Base-by-base conservation (phyloP, 2,888 invertebrate species). In the Drosophila meridionalis region DNA sequence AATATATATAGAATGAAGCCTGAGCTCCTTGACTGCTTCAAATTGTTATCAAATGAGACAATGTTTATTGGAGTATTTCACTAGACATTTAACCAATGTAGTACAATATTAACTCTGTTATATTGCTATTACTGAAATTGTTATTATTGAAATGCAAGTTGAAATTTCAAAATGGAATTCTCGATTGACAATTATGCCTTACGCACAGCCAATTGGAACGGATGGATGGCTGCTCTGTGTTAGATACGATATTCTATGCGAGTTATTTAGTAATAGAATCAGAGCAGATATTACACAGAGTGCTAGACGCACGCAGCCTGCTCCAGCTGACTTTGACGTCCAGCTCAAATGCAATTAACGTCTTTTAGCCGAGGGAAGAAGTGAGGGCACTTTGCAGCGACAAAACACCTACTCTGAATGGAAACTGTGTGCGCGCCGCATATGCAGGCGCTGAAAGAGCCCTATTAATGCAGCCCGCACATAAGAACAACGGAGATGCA, bases 391-490 rank as follows among this genome's bases (percentile, higher is more conserved):
- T 56, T 63, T 47, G 4, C 34, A 6, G 7, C 34, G 52, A 28
- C 20, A 26, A 38, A 63, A 57, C 64, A 64, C 47, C 64, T 64
- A n/a, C 11, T 40, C 11, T 40, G 38, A 60, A 60, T 61, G 61
- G 57, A 48, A 69, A 76, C 55, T 52, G 26, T 47, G 63, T 73
- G 73, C 4, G 30, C 12, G 74, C 50, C 7, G 68, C 57, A 45
- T 61, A 74, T 78, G 76, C 79, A 58, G 58, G 58, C 68, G 42
- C 8, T 52, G 64, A 57, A 60, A 56, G 42, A 60, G 42, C 45
- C 64, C 53, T 64, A 69, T 76, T 74, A 66, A 53, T 75, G 62
- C 79, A 59, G 71, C 80, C 78, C 80, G 73, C 81, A 77, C 55
- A 52, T 59, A 40, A 32, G 38, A 53, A 34, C 56, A 52, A 52